Evolutionary conservation across 2,113 vertebrate genomes (phyloP).

Genomic region (Actenoides hombroni): DNA sequence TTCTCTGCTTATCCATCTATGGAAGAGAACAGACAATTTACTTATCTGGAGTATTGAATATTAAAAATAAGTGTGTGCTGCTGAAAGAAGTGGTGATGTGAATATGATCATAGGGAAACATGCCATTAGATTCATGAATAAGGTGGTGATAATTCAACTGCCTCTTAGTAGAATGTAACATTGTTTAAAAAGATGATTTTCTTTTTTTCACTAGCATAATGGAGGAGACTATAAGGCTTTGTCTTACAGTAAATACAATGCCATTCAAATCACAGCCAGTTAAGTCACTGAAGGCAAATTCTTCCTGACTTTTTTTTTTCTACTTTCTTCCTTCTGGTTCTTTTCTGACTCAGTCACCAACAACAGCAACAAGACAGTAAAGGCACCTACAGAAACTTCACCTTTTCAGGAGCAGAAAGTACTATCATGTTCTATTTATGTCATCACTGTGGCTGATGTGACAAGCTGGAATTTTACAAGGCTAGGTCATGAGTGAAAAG

Average conservation of each 20-base stretch:
- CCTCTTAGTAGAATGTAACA: neutral
- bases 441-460: neutral
- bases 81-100: neutral
- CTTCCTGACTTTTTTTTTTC: neutral
- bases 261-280: neutral
- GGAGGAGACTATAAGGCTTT: neutral
- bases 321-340: neutral
- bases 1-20: neutral
- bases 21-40: neutral
- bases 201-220: neutral
- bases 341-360: neutral
- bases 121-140: neutral
- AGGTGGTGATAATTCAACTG: neutral
- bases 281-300: neutral
- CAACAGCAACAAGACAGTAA: neutral
- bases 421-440: neutral
- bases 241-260: neutral
- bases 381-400: neutral
- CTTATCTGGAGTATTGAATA: neutral
- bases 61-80: neutral
- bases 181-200: neutral
- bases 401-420: neutral
- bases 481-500: neutral
- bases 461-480: neutral
- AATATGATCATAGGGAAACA: neutral